Evolutionary conservation across 35 echinoderm and acorn worm genomes (phyloP).

Genomic region (Amphiura filiformis): DNA sequence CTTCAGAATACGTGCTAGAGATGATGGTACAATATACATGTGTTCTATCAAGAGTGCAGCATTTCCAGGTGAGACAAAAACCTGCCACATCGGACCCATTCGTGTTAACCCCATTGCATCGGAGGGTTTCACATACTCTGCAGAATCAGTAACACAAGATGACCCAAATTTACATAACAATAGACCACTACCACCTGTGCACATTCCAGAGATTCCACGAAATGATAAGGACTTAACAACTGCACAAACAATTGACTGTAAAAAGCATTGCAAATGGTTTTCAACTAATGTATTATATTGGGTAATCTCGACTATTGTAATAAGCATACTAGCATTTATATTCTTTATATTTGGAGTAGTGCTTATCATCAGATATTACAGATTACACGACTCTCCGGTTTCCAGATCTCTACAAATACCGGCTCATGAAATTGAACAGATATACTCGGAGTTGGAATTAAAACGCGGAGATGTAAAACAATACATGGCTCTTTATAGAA

Average conservation of each 20-base stretch:
- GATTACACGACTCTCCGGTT: background rate
- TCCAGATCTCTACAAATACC: background rate
- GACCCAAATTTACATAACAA: too few species aligned
- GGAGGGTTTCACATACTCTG: background rate
- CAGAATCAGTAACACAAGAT: background rate
- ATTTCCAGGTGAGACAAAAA: background rate
- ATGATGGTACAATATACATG: background rate
- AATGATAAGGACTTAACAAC: background rate
- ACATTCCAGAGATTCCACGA: background rate
- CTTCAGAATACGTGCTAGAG: background rate
- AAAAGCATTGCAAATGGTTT: constrained; percentile 1
- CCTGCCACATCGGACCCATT: background rate
- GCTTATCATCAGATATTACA: background rate
- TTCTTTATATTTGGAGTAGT: background rate
- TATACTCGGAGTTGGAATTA: background rate
- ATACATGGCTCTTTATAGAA: background rate
- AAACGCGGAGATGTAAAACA: background rate
- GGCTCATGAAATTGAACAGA: background rate
- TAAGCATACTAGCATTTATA: background rate
- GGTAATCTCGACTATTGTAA: background rate
- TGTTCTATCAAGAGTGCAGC: background rate
- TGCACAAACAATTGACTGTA: background rate
- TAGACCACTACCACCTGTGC: background rate
- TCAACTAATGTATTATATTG: background rate
- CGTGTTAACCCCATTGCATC: background rate